Base-by-base conservation (phyloP, 2,797 vertebrate genomes). In the Crocidura indochinensis region DNA sequence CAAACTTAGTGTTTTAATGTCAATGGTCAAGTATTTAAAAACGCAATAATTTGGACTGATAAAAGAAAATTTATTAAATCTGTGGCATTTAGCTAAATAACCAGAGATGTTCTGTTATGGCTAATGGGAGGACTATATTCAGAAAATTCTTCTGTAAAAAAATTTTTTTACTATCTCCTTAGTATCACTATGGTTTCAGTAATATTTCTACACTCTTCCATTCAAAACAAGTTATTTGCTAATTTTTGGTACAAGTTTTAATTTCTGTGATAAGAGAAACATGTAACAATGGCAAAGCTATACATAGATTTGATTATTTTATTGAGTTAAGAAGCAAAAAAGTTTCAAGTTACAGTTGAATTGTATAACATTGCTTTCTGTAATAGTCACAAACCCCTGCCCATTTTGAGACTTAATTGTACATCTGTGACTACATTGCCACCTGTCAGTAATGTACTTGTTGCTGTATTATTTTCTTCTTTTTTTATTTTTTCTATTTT, bases 21-120 rank as follows among this genome's bases (percentile, higher is more conserved):
- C 51, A 60, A 11, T 2, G 84, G 47, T 20, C 65, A 81, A n/a
- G 0, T 47, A 78, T 64, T 47, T 14, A 56, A 90, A 91, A 90
- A 75, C 64, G 1, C 11, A 65, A n/a, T 76, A 73, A 19, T 3
- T 22, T 87, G 38, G 12, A 22, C 44, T 84, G 27, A 56, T 10
- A n/a, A 38, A 87, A 77, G 87, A 77, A 73, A 75, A 65, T 76
- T 51, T 27, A 73, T 20, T 86, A 77, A 2, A 67, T 77, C 29
- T 67, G 62, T 4, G 51, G 3, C 29, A 84, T 95, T 73, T 84
- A 65, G 67, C 24, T 8, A 49, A 51, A 92, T 12, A 64, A 27
- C 4, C 69, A 49, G 20, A 4, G 31, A 20, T 15, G 29, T 51
- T 77, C 31, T 69, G 9, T 65, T 77, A 38, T 4, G 22, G 27